Percentiles rank a stretch among this genome's conserved stretches.
Conservation (phyloP, 37 sponge, comb jelly and placozoan genomes). For the Halichondria panicea region DNA sequence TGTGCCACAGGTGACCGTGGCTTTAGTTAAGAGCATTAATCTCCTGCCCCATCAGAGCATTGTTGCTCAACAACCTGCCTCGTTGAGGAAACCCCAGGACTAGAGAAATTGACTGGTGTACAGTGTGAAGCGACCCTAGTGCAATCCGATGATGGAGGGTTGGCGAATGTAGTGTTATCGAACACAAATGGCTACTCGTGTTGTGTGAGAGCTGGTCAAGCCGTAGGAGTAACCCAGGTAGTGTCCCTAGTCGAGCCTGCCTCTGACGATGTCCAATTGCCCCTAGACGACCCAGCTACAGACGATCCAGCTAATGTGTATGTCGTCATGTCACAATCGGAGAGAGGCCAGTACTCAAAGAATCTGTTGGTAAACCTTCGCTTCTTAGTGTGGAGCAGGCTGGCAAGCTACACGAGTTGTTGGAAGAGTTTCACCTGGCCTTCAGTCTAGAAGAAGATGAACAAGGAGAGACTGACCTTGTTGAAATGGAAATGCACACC, state of each 20-base stretch:
- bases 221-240: background rate
- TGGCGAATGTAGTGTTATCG: background rate
- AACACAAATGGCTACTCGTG: constrained; percentile 7
- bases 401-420: background rate
- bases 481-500: no score
- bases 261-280: no score
- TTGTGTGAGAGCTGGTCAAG: background rate
- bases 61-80: no score
- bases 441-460: background rate
- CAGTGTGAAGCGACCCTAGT: background rate
- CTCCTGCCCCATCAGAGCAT: constrained; percentile 11
- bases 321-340: no score
- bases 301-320: no score
- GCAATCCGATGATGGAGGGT: background rate
- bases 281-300: background rate
- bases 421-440: background rate
- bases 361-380: background rate
- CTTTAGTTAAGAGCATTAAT: background rate
- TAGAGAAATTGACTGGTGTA: no score
- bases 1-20: background rate
- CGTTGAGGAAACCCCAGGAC: background rate
- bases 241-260: background rate
- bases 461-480: constrained; percentile 2
- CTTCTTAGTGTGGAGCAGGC: background rate
- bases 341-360: no score